Evolutionary conservation across 2,113 vertebrate species (phyloP).

Genomic region (Pterocles burchelli): DNA sequence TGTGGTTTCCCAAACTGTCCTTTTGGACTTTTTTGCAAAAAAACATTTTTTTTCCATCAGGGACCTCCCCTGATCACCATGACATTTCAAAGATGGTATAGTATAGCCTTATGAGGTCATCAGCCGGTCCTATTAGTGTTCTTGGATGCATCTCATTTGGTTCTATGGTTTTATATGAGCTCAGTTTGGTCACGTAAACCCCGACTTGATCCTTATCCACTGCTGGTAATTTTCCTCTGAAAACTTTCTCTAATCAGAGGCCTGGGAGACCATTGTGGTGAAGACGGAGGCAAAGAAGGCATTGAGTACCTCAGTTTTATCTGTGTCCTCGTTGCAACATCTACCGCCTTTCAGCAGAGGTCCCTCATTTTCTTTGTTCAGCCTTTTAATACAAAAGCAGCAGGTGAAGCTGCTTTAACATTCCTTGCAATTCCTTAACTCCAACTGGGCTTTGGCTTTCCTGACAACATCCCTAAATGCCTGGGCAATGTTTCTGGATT

Average conservation of each 20-base stretch:
- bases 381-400: not conserved
- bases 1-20: not conserved
- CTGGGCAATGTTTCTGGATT: not conserved
- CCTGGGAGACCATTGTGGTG: not conserved
- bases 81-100: not conserved
- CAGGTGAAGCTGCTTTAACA: not conserved
- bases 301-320: not conserved
- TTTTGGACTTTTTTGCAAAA: not conserved
- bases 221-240: not conserved
- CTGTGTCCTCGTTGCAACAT: not conserved
- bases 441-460: not conserved
- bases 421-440: not conserved
- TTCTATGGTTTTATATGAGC: not conserved
- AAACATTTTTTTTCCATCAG: not conserved
- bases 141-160: not conserved
- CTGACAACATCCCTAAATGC: not conserved
- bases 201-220: not conserved
- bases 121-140: not conserved
- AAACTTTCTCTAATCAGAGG: not conserved
- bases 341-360: not conserved
- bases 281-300: not conserved
- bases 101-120: not conserved
- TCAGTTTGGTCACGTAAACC: not conserved
- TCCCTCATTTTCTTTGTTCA: not conserved
- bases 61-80: not conserved